Evolutionary conservation across 2,113 vertebrate genomes (phyloP), one percentile per base, ranked within the genome.

Genomic region (Engraulis encrasicolus): DNA sequence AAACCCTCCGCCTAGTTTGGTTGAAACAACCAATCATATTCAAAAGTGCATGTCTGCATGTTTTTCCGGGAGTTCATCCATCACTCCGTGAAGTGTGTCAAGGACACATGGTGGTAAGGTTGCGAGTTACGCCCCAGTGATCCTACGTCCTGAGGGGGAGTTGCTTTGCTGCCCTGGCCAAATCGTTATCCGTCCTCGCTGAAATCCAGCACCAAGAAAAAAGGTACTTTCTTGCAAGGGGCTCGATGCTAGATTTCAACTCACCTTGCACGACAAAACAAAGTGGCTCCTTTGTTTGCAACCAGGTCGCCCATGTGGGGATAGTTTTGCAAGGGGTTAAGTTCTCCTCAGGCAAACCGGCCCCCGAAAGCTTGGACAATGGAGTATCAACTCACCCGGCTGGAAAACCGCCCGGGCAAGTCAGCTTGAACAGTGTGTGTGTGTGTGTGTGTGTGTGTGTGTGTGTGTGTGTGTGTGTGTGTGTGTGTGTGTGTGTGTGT

Each of bases 221-320:
- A 27, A 66, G 1, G 23, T 27, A n/a, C 58, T 27, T 31, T 27
- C 58, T 27, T 31, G 58, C 58, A 52, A 31, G n/a, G n/a, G 31
- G 23, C 58, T 31, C 9, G 4, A 66, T 66, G 23, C 5, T 66
- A 27, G 2, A 66, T 27, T 2, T 66, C 58, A n/a, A 12, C 58
- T 66, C 58, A 52, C n/a, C 50, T n/a, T 31, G 23, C 14, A 9
- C 58, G 1, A 66, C 58, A 17, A 27, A n/a, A 66, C 23, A 66
- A 66, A 66, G 31, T 66, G 31, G 31, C 58, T 27, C 58, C 58
- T 66, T 66, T 66, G 58, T 66, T 31, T 66, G 58, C 58, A 66
- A 31, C 58, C 58, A 31, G 54, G 54, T 6, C n/a, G 11, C 20
- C 58, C n/a, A 66, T 31, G 58, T 31, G 58, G 58, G 23, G n/a